Evolutionary conservation across 2,888 invertebrate genomes (phyloP).

Genomic region (Adelphocoris suturalis): DNA sequence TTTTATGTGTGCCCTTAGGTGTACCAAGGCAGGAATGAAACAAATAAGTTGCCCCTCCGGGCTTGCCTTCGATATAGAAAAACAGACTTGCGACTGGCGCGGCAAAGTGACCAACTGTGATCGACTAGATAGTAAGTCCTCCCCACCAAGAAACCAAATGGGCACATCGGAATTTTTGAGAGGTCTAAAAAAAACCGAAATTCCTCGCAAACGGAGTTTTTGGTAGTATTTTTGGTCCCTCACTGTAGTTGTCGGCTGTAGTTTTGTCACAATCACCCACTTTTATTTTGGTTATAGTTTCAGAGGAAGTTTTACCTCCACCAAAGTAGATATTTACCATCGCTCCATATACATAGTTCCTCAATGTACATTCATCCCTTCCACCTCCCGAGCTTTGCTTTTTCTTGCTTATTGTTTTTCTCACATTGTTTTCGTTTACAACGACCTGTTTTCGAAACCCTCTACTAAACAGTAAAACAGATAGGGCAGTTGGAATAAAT

Average conservation of each 20-base stretch:
- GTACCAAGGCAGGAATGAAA: conserved; percentile 97
- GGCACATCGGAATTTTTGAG: conserved; percentile 46
- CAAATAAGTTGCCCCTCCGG: conserved; percentile 98
- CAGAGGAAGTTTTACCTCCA: not conserved
- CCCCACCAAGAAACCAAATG: conserved; percentile 51
- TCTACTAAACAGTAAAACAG: not conserved
- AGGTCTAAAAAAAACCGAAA: conserved; percentile 62
- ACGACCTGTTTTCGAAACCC: conserved; percentile 15
- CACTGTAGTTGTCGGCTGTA: conserved; percentile 62
- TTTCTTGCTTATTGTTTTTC: conserved; percentile 23
- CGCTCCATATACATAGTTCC: conserved; percentile 10
- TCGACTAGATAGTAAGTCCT: conserved; percentile 94
- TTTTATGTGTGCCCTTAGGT: conserved; percentile 82
- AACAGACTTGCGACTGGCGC: conserved; percentile 99
- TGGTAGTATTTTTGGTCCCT: conserved; percentile 60
- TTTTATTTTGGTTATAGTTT: conserved; percentile 9
- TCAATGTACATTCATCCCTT: conserved; percentile 23
- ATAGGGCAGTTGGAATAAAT: not conserved
- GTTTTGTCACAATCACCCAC: conserved; percentile 28
- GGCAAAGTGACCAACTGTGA: conserved; percentile 98
- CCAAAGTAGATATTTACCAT: conserved; percentile 29
- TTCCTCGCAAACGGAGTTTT: conserved; percentile 40
- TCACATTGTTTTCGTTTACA: not conserved
- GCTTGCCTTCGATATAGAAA: conserved; percentile 97
- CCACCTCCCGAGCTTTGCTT: conserved; percentile 4